Evolutionary conservation across 37 sponge, comb jelly and placozoan species (phyloP), one percentile per base, ranked within the genome.

Genomic region (Lycopodina hypogea): DNA sequence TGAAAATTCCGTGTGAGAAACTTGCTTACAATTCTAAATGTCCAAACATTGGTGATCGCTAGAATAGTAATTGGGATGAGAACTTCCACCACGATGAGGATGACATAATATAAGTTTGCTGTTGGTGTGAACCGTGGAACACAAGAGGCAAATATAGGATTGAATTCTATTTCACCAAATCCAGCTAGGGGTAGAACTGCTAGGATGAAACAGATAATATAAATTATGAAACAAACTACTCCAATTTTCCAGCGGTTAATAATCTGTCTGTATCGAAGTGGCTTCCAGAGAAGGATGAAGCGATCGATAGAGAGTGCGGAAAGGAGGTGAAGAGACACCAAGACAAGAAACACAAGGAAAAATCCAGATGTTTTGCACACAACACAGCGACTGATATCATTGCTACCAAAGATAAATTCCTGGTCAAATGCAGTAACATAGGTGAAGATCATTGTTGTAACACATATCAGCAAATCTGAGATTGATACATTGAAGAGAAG

Each of bases 111-210:
- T 58, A 74, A 52, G 62, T 78, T 89, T 39, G 57, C 28, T 24
- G 42, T 64, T 0, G 65, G 62, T 42, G 67, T 78, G 59, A 84
- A 92, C 0, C 92, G 71, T 1, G 88, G 81, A 8, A 92, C 40
- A 61, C 92, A 92, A 23, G 69, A 30, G 12, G 84, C 92, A 9
- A 92, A 76, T 1, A 39, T 35, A 0, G 64, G 42, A 79, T 92
- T 92, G 66, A 92, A 92, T 45, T 92, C 92, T 48, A 66, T 63
- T 33, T 83, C 72, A 0, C 92, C 92, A 68, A 92, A 74, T 11
- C 85, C 92, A 0, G 73, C 55, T 14, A 84, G 74, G 0, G 90
- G 90, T 0, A 80, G 75, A 33, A 89, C 37, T 29, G 70, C 68
- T 23, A 92, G 23, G 0, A 80, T 33, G 15, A 82, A 35, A 17